Evolutionary conservation across 2,888 invertebrate genomes (phyloP), one percentile per base, ranked within the genome.

Genomic region (Emmelina monodactyla): DNA sequence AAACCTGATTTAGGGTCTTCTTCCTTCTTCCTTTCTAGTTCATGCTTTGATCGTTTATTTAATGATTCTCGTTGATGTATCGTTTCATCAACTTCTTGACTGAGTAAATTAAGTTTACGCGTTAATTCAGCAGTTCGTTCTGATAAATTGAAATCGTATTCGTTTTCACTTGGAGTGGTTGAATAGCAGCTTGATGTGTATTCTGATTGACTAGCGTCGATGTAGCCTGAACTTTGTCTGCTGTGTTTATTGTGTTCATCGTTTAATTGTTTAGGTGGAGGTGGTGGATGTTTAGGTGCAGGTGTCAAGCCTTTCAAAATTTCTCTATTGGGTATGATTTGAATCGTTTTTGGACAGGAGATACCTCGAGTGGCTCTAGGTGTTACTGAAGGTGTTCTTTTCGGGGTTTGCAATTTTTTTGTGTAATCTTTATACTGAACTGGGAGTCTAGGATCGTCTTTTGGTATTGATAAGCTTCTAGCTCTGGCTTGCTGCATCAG

Each of bases 351-450:
- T 41, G 63, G 83, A 60, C 68, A 83, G 15, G 69, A 83, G 49
- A 69, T 73, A 43, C 76, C 76, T 50, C 78, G 58, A 15, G 50
- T 49, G 13, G 64, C 61, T 44, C 70, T 61, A 10, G 71, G 55
- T 16, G 62, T 67, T 3, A 14, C 14, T 5, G 61, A 54, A 10
- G 80, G 79, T 1, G 72, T 73, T 56, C 71, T 78, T 33, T 69
- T 78, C 14, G 85, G 85, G 5, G 85, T 81, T 48, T 82, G 78
- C 40, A 85, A 70, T 28, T 70, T 71, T 58, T 80, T 82, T 14
- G 62, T 58, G 10, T 70, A 49, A 15, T 47, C 45, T 50, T 60
- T 69, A 41, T 75, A 76, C 29, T 62, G 72, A 16, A 53, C 37
- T 45, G 62, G 65, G 36, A 72, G 49, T 48, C 66, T 64, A 25